These are phyloP conservation scores for Drosophila aff. DNA, from an alignment of 1,140 invertebrate species.

Conservation along the genomic window DNA sequence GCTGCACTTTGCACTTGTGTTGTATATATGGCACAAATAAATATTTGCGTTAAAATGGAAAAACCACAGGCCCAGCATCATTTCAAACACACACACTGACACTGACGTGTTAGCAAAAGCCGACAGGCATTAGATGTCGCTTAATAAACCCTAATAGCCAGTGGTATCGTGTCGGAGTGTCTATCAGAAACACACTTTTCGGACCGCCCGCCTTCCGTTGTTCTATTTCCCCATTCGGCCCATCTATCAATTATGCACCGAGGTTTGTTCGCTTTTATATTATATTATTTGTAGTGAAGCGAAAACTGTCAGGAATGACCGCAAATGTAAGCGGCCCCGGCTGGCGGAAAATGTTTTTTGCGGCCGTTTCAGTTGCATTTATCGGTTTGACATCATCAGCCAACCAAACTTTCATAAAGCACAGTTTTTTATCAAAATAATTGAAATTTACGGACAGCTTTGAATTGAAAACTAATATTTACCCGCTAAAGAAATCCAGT, in stretches of 20 bases:
- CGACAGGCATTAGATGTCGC: conserved; percentile 70
- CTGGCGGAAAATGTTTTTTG: conserved; percentile 28
- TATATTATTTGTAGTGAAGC: conserved; percentile 35
- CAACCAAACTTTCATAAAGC: conserved; percentile 9
- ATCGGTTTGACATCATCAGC: conserved; percentile 52
- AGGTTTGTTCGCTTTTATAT: conserved; percentile 47
- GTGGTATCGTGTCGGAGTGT: conserved; percentile 51
- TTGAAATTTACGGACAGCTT: conserved; percentile 5
- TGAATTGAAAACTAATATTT: conserved; percentile 20
- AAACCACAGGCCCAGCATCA: conserved; percentile 49
- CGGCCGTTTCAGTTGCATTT: conserved; percentile 57
- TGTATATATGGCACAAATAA: conserved; percentile 65
- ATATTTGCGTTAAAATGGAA: conserved; percentile 61
- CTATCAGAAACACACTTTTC: conserved; percentile 52
- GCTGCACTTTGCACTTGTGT: conserved; percentile 41
- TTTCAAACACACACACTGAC: conserved; percentile 2
- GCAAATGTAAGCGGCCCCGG: conserved; percentile 53
- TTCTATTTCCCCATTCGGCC: conserved; percentile 43
- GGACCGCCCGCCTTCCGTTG: conserved; percentile 20
- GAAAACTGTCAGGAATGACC: conserved; percentile 60
- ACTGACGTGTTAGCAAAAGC: conserved; percentile 15
- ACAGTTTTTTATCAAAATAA: neutral
- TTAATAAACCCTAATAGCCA: conserved; percentile 79
- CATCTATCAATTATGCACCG: conserved; percentile 68
- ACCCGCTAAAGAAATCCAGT: conserved; percentile 4